These are phyloP conservation scores for Cacatua alba DNA, from an alignment of 2,113 vertebrate genomes.

Conservation along the genomic window DNA sequence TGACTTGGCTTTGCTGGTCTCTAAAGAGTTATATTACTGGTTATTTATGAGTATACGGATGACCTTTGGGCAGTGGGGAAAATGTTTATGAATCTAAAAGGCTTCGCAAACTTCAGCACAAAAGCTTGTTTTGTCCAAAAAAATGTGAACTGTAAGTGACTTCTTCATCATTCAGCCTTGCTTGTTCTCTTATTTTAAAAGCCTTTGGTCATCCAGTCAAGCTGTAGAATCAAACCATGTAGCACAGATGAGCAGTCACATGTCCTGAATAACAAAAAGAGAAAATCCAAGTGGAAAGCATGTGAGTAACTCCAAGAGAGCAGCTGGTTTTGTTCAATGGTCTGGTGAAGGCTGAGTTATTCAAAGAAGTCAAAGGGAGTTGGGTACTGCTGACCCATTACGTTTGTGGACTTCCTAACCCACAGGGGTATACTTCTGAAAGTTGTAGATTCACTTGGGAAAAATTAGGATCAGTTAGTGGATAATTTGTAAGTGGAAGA, in stretches of 20 bases:
- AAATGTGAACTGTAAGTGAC: conserved; percentile 48
- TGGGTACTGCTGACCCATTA: conserved; percentile 12
- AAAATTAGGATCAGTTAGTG: not conserved
- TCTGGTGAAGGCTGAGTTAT: conserved; percentile 12
- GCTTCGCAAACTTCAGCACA: conserved; percentile 11
- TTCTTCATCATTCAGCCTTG: conserved; percentile 10
- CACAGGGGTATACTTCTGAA: not conserved
- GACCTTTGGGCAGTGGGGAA: conserved; percentile 48
- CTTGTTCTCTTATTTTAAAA: conserved; percentile 11
- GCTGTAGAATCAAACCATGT: not conserved
- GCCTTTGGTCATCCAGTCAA: not conserved
- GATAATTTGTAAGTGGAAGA: not conserved
- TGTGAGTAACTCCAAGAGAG: not conserved
- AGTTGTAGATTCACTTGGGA: not conserved
- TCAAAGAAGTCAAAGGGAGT: not conserved
- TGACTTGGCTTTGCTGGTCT: conserved; percentile 50
- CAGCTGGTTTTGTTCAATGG: not conserved
- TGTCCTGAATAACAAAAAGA: not conserved
- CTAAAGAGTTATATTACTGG: conserved; percentile 48
- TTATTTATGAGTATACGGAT: conserved; percentile 55
- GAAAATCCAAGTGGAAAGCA: conserved; percentile 2
- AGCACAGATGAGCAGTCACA: not conserved
- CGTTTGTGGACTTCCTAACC: not conserved
- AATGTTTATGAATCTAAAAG: conserved; percentile 63
- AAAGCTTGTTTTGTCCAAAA: conserved; percentile 52